Conservation (phyloP, 1,140 invertebrate species). For the Bombus sylvicola region DNA sequence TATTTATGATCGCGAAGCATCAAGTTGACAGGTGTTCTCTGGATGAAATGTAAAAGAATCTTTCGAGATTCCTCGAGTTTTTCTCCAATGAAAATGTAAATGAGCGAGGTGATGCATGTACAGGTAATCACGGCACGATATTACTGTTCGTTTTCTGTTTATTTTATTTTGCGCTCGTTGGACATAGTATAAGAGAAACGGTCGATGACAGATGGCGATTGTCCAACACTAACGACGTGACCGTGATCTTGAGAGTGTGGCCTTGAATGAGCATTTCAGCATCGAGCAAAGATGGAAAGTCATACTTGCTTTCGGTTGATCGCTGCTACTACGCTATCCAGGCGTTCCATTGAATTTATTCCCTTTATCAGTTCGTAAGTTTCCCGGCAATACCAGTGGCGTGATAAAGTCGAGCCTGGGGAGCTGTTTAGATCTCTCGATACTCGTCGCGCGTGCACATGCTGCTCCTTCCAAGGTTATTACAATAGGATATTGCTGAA, state of each 20-base stretch:
- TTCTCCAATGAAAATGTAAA: neutral
- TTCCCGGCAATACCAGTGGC: constrained; percentile 12
- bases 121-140: constrained; percentile 29
- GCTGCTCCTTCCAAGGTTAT: neutral
- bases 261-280: constrained; percentile 60
- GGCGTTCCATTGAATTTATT: constrained; percentile 17
- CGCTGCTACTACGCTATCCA: constrained; percentile 21
- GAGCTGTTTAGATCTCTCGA: constrained; percentile 20
- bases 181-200: constrained; percentile 37
- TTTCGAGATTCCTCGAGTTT: neutral
- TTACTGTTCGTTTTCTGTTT: constrained; percentile 30
- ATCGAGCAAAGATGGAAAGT: constrained; percentile 47
- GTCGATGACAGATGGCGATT: constrained; percentile 67
- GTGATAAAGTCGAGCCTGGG: constrained; percentile 16
- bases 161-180: constrained; percentile 24
- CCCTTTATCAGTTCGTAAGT: constrained; percentile 42
- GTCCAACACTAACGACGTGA: constrained; percentile 56
- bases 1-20: neutral
- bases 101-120: constrained; percentile 36
- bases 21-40: neutral
- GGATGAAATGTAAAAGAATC: neutral
- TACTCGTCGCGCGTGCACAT: neutral
- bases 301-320: constrained; percentile 53
- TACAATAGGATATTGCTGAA: neutral
- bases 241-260: constrained; percentile 53